Evolutionary conservation across 2,113 vertebrate species (phyloP).

Genomic region (Lycocorax pyrrhopterus): DNA sequence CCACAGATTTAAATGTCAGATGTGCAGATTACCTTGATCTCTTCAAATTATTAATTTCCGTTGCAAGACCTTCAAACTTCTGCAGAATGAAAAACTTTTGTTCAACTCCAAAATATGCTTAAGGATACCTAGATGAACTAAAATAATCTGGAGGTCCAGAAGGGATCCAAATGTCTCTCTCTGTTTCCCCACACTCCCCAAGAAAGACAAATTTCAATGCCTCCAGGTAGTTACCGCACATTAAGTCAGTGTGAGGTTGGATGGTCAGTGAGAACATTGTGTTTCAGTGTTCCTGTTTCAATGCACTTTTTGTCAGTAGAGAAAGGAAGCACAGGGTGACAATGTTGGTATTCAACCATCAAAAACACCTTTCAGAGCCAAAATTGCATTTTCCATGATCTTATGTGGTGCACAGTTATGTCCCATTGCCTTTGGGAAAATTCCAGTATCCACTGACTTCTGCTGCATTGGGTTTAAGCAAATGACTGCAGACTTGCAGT

Average conservation of each 20-base stretch:
- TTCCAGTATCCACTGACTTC: background rate
- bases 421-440: background rate
- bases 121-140: background rate
- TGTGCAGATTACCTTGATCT: background rate
- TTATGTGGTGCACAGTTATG: background rate
- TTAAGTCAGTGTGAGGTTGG: background rate
- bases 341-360: background rate
- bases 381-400: slow-evolving; percentile 30
- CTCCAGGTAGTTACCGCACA: background rate
- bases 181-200: background rate
- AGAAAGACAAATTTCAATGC: background rate
- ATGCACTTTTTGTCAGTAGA: background rate
- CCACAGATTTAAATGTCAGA: background rate
- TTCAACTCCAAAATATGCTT: background rate
- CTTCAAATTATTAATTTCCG: background rate
- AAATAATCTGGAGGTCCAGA: background rate
- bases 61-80: background rate
- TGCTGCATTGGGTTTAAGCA: fast-evolving
- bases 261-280: background rate
- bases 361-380: slow-evolving; percentile 50
- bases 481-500: background rate
- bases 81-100: background rate
- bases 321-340: slow-evolving; percentile 19
- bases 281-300: background rate
- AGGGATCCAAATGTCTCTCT: background rate